phyloP scores from a whole-genome alignment of 2,888 invertebrate species.

The Arge pagana region DNA sequence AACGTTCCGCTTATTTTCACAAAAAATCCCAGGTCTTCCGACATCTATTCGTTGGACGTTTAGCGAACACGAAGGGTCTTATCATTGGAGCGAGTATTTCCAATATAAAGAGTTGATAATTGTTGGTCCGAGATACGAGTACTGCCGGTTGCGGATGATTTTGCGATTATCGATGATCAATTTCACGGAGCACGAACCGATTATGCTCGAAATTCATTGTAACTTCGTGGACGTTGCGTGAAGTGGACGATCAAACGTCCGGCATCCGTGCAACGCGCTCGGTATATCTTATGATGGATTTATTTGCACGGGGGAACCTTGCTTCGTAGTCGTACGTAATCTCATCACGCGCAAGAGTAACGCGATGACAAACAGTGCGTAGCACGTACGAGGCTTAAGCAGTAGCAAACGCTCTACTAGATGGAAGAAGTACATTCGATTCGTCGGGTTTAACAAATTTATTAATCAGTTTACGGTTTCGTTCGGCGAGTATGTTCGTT shows the following conservation, averaged over 20 bases:
- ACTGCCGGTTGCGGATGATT: too few species aligned
- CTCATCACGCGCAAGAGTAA: conserved; percentile 50
- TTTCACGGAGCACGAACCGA: background rate
- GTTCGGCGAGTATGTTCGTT: too few species aligned
- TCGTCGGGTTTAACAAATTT: background rate
- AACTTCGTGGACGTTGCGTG: too few species aligned
- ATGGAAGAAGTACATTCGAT: conserved; percentile 7
- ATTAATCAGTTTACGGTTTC: too few species aligned
- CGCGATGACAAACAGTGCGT: conserved; percentile 49
- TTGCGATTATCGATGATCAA: too few species aligned
- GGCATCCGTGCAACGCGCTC: background rate
- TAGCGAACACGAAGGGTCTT: too few species aligned
- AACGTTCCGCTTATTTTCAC: too few species aligned
- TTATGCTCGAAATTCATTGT: background rate
- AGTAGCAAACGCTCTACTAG: conserved; percentile 22
- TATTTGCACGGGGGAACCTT: conserved; percentile 9
- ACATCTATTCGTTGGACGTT: too few species aligned
- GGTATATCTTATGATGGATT: conserved; percentile 15
- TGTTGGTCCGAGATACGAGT: too few species aligned
- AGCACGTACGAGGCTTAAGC: conserved; percentile 51
- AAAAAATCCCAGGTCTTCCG: too few species aligned
- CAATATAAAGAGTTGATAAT: too few species aligned
- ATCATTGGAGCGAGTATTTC: too few species aligned
- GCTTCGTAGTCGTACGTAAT: conserved; percentile 39
- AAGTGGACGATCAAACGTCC: background rate